Percentiles rank a stretch among this genome's conserved stretches.
Evolutionary conservation across 2,888 invertebrate genomes (phyloP).

Genomic region (Chrysolina oricalcia): DNA sequence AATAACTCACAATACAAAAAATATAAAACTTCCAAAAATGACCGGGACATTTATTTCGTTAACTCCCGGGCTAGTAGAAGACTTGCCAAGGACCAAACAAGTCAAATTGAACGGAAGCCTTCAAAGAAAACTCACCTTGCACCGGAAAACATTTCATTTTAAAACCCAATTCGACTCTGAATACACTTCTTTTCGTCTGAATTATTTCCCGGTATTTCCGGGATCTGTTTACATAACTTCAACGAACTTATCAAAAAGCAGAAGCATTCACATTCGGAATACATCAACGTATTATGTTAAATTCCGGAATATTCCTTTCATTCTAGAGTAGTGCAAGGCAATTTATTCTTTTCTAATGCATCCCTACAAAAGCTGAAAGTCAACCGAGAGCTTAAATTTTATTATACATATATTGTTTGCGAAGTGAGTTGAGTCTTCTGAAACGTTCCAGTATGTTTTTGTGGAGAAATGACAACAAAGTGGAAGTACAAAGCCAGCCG

Average conservation of each 20-base stretch:
- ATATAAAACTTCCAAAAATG: too few relatives aligned
- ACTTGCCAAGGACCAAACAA: too few relatives aligned
- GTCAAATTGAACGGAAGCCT: too few relatives aligned
- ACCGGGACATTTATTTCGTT: too few relatives aligned
- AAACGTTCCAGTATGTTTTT: not conserved
- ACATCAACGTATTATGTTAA: not conserved
- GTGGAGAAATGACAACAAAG: not conserved
- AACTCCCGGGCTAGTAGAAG: too few relatives aligned
- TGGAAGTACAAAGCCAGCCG: not conserved
- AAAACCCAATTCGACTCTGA: not conserved
- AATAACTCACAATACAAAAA: too few relatives aligned
- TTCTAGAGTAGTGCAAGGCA: not conserved
- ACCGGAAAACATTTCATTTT: not conserved
- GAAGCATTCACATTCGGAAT: not conserved
- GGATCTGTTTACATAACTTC: not conserved
- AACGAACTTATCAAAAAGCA: not conserved
- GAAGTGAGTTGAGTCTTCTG: not conserved
- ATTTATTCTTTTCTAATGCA: not conserved
- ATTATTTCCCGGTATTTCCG: not conserved
- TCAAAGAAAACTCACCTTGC: too few relatives aligned
- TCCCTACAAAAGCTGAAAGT: not conserved
- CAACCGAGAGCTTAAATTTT: not conserved
- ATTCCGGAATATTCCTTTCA: not conserved
- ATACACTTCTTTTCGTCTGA: not conserved
- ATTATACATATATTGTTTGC: not conserved